A percentile compares a stretch with the other conserved stretches of the same genome.
These are phyloP conservation scores for Drosophila sturtevanti DNA, from an alignment of 1,140 invertebrate genomes.

Conservation along the genomic window DNA sequence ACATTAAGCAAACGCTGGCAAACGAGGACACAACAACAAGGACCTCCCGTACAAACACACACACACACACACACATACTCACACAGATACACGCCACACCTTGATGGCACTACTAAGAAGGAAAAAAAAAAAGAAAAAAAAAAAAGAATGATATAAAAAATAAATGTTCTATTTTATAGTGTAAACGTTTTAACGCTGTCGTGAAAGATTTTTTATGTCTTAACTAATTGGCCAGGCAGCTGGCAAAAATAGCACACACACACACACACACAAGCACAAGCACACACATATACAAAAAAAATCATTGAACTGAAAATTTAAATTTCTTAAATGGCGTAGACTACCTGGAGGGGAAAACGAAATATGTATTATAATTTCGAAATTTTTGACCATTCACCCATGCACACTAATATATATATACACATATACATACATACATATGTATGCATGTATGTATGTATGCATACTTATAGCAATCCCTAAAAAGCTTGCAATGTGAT, in stretches of 20 bases:
- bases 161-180: slow-evolving; percentile 49
- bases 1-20: slow-evolving; percentile 75
- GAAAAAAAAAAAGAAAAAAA: slow-evolving; percentile 32
- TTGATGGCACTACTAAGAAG: slow-evolving; percentile 35
- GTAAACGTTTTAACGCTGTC: slow-evolving; percentile 65
- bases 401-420: background rate
- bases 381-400: slow-evolving; percentile 20
- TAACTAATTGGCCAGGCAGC: slow-evolving; percentile 35
- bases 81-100: slow-evolving; percentile 47
- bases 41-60: slow-evolving; percentile 47
- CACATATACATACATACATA: slow-evolving; percentile 6
- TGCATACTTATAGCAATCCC: background rate
- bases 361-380: slow-evolving; percentile 16
- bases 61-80: slow-evolving; percentile 35
- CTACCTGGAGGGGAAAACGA: background rate
- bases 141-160: slow-evolving; percentile 42
- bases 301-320: slow-evolving; percentile 8
- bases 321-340: slow-evolving; percentile 8
- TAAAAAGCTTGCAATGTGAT: slow-evolving; percentile 24
- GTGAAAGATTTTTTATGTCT: slow-evolving; percentile 17
- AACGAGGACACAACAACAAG: slow-evolving; percentile 51
- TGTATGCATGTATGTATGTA: slow-evolving; percentile 1
- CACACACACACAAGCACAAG: too few species aligned
- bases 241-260: background rate
- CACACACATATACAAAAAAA: background rate